Base-by-base conservation (phyloP, 2,113 vertebrate species). In the Zingel zingel region DNA sequence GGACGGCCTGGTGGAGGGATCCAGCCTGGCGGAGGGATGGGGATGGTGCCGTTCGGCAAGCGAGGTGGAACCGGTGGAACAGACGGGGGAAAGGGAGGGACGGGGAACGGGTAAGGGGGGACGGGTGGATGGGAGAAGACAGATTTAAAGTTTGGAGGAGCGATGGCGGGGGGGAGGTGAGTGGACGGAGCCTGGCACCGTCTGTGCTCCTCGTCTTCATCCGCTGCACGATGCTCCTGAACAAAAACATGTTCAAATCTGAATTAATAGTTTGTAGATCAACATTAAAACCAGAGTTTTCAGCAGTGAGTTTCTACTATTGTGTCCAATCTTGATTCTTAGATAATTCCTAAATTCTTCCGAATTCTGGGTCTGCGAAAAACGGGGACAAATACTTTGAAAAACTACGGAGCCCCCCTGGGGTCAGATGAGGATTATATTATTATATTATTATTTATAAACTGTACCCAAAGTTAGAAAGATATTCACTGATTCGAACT, bases 181-280 rank as follows among this genome's bases (percentile, higher is more conserved):
- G 62, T 2, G 1, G 62, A 54, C 8, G 50, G 77, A 74, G 62
- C 63, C 12, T 87, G 69, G 68, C 94, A 94, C 87, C 92, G 94
- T 93, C 96, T 95, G 0, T 95, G 94, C 58, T 96, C 95, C 94
- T 95, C 95, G 85, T 96, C 95, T 85, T 97, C 95, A n/a, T 95
- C 94, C 1, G 95, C 94, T 81, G 94, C 95, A 86, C 93, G 94
- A 80, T 93, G 95, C 71, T 93, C 95, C 98, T 99, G 64, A 12
- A 57, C 59, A 58, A 13, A 36, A 16, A 86, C 16, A 79, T 3
- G 45, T 81, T 45, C 61, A 62, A 58, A 68, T 21, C 10, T 64
- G 3, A 51, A 25, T 18, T 1, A 51, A 19, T 36, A 9, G 6
- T 59, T 10, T 43, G 70, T 3, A 2, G 2, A 27, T 66, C 47